phyloP scores from a whole-genome alignment of 1,140 invertebrate species.

The Chlorops oryzae region DNA sequence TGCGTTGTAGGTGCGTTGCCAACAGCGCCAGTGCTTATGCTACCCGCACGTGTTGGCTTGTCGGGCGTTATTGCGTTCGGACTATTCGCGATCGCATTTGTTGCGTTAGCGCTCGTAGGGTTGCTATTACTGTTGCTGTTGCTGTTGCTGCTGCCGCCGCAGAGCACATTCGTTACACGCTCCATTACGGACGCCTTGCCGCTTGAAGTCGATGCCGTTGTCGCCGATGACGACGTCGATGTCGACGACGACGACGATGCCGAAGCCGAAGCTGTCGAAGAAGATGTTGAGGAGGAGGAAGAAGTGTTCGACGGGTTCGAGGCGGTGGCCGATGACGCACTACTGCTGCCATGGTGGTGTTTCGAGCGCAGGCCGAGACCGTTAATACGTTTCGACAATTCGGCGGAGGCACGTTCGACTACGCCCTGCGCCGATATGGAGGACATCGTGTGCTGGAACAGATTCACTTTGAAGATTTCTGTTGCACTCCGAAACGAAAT shows the following conservation, averaged over 20 bases:
- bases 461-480: slow-evolving; percentile 44
- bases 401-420: slow-evolving; percentile 80
- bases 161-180: slow-evolving; percentile 75
- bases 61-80: slow-evolving; percentile 28
- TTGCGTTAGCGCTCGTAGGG: slow-evolving; percentile 18
- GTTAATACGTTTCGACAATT: slow-evolving; percentile 80
- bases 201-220: slow-evolving; percentile 20
- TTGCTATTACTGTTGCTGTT: slow-evolving; percentile 27
- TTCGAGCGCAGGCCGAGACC: slow-evolving; percentile 70
- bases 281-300: neutral
- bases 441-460: slow-evolving; percentile 47
- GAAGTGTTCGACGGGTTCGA: slow-evolving; percentile 15
- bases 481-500: slow-evolving; percentile 3
- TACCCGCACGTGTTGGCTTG: slow-evolving; percentile 29
- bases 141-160: slow-evolving; percentile 56
- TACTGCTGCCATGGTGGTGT: slow-evolving; percentile 51
- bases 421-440: slow-evolving; percentile 53
- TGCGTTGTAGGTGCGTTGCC: slow-evolving; percentile 22
- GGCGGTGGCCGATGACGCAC: neutral
- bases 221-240: slow-evolving; percentile 9
- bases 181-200: slow-evolving; percentile 69
- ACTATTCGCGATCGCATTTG: neutral
- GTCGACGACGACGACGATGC: slow-evolving; percentile 8
- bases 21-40: slow-evolving; percentile 1
- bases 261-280: slow-evolving; percentile 8